Evolutionary conservation across 2,888 invertebrate genomes (phyloP).

Genomic region (Emmelina monodactyla): DNA sequence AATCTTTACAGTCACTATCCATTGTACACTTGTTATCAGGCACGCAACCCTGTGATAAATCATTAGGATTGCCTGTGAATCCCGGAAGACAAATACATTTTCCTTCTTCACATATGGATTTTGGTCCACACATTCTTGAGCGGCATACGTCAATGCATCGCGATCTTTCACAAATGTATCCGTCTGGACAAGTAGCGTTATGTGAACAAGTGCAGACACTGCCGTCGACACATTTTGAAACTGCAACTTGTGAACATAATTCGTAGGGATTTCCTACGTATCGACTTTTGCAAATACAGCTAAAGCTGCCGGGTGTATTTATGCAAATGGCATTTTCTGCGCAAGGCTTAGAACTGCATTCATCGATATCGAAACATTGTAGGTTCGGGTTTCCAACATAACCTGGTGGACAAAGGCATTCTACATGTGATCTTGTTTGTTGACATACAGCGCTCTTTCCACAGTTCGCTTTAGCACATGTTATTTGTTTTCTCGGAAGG

Average conservation of each 20-base stretch:
- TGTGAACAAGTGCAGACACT: constrained; percentile 74
- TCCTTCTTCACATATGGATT: constrained; percentile 82
- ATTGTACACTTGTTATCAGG: constrained; percentile 79
- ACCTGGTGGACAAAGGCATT: constrained; percentile 84
- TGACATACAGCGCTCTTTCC: constrained; percentile 83
- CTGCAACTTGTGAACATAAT: constrained; percentile 76
- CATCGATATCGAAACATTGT: constrained; percentile 84
- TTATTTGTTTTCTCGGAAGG: constrained; percentile 72
- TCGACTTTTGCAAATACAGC: constrained; percentile 86
- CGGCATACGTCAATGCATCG: constrained; percentile 81
- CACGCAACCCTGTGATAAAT: constrained; percentile 74
- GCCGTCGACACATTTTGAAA: constrained; percentile 75
- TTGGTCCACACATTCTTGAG: constrained; percentile 79
- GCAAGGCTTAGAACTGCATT: constrained; percentile 81
- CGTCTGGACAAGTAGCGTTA: constrained; percentile 77
- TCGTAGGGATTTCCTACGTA: constrained; percentile 89
- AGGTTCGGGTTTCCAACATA: constrained; percentile 89
- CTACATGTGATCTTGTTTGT: constrained; percentile 75
- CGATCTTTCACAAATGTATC: constrained; percentile 76
- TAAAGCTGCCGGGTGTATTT: constrained; percentile 87
- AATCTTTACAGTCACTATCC: constrained; percentile 81
- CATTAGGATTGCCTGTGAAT: constrained; percentile 77
- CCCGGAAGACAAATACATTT: constrained; percentile 82
- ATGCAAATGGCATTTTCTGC: constrained; percentile 88
- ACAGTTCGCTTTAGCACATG: constrained; percentile 76